phyloP scores from a whole-genome alignment of 2,888 invertebrate species.

The Cylindroiulus punctatus region DNA sequence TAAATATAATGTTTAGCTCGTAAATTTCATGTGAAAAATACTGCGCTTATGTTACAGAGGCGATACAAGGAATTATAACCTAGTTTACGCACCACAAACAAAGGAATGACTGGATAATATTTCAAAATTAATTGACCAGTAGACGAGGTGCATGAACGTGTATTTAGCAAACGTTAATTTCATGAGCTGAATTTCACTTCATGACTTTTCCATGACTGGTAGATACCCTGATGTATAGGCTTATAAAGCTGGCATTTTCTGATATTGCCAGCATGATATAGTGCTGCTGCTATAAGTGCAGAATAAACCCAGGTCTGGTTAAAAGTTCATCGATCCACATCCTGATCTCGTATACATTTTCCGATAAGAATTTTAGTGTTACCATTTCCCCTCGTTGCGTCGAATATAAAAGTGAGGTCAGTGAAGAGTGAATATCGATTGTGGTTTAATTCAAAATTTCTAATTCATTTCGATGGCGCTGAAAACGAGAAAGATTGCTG shows the following conservation, averaged over 20 bases:
- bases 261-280: too few species aligned
- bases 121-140: background rate
- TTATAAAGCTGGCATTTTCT: too few species aligned
- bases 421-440: slow-evolving; percentile 30
- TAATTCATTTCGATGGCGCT: slow-evolving; percentile 35
- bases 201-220: too few species aligned
- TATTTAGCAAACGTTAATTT: too few species aligned
- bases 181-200: too few species aligned
- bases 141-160: background rate
- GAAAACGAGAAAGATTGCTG: slow-evolving; percentile 43
- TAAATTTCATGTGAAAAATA: background rate
- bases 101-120: background rate
- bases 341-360: background rate
- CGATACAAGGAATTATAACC: background rate
- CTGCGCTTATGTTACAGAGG: background rate
- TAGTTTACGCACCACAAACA: background rate
- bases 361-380: background rate
- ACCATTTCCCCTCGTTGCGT: background rate
- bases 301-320: background rate
- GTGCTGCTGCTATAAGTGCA: too few species aligned
- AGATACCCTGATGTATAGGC: too few species aligned
- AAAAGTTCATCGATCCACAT: background rate
- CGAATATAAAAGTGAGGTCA: slow-evolving; percentile 8
- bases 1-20: slow-evolving; percentile 25
- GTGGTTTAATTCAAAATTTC: slow-evolving; percentile 38